Percentiles rank a stretch among this genome's conserved stretches.
These are phyloP conservation scores for Spinus olivaceus DNA, from an alignment of 2,797 vertebrate species.

Conservation along the genomic window DNA sequence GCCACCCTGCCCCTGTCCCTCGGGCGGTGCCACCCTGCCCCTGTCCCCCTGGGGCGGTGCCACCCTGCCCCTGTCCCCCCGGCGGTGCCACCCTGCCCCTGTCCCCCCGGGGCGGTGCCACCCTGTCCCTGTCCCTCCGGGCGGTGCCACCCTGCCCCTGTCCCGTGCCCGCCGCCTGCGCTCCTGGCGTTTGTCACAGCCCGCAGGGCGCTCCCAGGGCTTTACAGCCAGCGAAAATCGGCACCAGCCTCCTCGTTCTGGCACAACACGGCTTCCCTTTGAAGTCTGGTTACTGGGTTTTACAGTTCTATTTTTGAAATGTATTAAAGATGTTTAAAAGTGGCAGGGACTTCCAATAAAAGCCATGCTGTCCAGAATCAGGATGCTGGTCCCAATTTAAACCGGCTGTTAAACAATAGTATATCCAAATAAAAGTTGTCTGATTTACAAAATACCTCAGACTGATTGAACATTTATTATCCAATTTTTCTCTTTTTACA, in stretches of 20 bases:
- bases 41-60: no score
- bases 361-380: conserved; percentile 75
- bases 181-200: neutral
- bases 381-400: conserved; percentile 84
- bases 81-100: no score
- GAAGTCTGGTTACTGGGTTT: conserved; percentile 80
- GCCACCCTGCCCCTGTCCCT: no score
- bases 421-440: conserved; percentile 76
- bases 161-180: neutral
- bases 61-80: neutral
- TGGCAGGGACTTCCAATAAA: conserved; percentile 83
- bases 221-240: conserved; percentile 80
- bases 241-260: conserved; percentile 75
- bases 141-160: no score
- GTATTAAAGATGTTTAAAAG: conserved; percentile 84
- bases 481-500: conserved; percentile 39
- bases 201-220: conserved; percentile 56
- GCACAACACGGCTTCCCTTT: conserved; percentile 77
- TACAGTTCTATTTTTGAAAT: conserved; percentile 85
- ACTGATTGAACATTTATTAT: conserved; percentile 49
- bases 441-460: conserved; percentile 66
- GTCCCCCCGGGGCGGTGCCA: neutral
- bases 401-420: conserved; percentile 78
- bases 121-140: neutral
- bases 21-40: neutral